These are phyloP conservation scores for Doris montereyensis DNA, from an alignment of 2,888 invertebrate species.

Conservation along the genomic window DNA sequence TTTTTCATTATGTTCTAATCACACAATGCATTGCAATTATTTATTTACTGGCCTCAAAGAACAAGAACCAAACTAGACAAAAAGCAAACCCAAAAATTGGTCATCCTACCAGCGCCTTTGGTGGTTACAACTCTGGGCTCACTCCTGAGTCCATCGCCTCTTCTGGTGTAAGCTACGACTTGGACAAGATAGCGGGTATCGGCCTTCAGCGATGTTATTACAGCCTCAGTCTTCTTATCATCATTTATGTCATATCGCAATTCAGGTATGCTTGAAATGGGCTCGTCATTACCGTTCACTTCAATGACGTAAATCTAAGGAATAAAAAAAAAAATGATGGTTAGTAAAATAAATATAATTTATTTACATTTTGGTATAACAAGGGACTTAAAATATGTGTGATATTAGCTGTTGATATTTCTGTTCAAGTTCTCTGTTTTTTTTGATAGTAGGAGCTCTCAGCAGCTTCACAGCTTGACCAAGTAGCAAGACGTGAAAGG, in stretches of 20 bases:
- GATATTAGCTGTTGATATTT: too few species aligned
- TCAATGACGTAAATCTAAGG: slow-evolving; percentile 75
- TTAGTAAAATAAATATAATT: background rate
- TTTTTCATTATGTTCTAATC: too few species aligned
- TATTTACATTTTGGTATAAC: background rate
- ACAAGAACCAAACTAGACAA: too few species aligned
- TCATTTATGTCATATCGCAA: slow-evolving; percentile 86
- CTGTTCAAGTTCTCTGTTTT: too few species aligned
- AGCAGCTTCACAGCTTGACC: too few species aligned
- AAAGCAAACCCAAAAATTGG: too few species aligned
- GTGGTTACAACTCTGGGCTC: slow-evolving; percentile 88
- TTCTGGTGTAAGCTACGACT: slow-evolving; percentile 95
- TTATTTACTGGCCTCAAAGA: too few species aligned
- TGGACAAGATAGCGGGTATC: slow-evolving; percentile 90
- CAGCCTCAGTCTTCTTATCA: slow-evolving; percentile 82
- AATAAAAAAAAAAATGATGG: too few species aligned
- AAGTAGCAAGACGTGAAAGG: too few species aligned
- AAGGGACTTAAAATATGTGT: too few species aligned
- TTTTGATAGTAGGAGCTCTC: too few species aligned
- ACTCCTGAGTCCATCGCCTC: slow-evolving; percentile 96
- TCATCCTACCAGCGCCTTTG: slow-evolving; percentile 68
- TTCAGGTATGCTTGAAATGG: slow-evolving; percentile 56
- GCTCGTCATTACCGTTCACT: slow-evolving; percentile 56
- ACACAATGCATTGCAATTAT: too few species aligned
- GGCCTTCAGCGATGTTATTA: slow-evolving; percentile 91